Percentiles rank a stretch among this genome's conserved stretches.
Evolutionary conservation across 2,113 vertebrate genomes (phyloP).

Genomic region (Calonectris borealis): DNA sequence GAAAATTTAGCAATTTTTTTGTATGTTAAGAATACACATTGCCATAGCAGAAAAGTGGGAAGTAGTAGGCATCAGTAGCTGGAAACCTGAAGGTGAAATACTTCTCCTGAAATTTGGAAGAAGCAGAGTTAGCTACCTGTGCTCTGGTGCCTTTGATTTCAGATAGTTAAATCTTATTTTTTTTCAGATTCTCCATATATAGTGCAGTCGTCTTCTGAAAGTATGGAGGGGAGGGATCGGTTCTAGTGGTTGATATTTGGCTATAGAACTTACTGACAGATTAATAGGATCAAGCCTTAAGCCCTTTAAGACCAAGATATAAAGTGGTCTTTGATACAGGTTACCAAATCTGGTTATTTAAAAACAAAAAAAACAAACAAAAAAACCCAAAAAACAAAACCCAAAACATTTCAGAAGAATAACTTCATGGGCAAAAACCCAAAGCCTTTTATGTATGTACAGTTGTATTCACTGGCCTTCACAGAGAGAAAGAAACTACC

Average conservation of each 20-base stretch:
- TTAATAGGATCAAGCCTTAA: background rate
- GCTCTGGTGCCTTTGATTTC: background rate
- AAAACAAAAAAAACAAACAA: too few relatives aligned
- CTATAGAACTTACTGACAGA: background rate
- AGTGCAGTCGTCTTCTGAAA: background rate
- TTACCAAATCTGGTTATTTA: too few relatives aligned
- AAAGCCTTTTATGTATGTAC: too few relatives aligned
- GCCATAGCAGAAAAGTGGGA: background rate
- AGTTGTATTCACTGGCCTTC: too few relatives aligned
- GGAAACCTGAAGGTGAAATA: background rate
- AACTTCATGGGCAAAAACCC: too few relatives aligned
- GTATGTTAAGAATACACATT: background rate
- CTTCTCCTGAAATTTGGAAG: background rate
- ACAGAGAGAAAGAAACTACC: too few relatives aligned
- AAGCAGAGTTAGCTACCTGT: background rate
- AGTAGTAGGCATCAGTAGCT: background rate
- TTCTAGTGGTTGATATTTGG: background rate
- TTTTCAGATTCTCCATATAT: background rate
- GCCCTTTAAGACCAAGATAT: too few relatives aligned
- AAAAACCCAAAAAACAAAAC: too few relatives aligned
- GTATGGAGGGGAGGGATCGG: background rate
- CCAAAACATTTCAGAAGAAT: too few relatives aligned
- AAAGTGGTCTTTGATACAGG: too few relatives aligned
- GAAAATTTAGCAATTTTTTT: background rate
- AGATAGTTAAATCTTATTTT: background rate